Conservation (phyloP, 2,113 vertebrate genomes). For the Lepus americanus region DNA sequence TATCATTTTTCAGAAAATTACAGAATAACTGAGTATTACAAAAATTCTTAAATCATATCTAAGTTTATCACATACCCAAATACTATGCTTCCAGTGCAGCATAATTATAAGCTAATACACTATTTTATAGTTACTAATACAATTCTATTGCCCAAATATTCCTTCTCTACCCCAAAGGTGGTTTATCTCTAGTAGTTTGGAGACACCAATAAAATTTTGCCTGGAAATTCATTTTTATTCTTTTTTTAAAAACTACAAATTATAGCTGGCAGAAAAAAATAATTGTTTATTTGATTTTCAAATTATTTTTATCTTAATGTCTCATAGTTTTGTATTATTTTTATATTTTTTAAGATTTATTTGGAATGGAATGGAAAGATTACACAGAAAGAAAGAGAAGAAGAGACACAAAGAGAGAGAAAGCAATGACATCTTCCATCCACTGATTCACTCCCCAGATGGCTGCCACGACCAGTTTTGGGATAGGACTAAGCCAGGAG, state of each 20-base stretch:
- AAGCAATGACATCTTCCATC: too few species aligned
- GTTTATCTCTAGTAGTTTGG: not conserved
- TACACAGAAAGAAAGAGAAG: too few species aligned
- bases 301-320: not conserved
- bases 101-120: not conserved
- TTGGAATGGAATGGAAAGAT: too few species aligned
- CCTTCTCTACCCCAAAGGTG: not conserved
- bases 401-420: too few species aligned
- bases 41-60: not conserved
- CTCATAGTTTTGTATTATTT: not conserved
- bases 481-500: too few species aligned
- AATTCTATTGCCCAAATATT: not conserved
- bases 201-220: not conserved
- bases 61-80: not conserved
- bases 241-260: not conserved
- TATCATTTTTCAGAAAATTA: not conserved
- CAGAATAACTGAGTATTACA: not conserved
- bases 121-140: not conserved
- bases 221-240: not conserved
- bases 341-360: too few species aligned
- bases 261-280: not conserved
- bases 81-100: not conserved
- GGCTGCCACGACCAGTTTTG: too few species aligned
- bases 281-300: not conserved
- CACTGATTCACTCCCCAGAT: too few species aligned